Base-by-base conservation (phyloP, 2,113 vertebrate species). In the Lycaon pictus region DNA sequence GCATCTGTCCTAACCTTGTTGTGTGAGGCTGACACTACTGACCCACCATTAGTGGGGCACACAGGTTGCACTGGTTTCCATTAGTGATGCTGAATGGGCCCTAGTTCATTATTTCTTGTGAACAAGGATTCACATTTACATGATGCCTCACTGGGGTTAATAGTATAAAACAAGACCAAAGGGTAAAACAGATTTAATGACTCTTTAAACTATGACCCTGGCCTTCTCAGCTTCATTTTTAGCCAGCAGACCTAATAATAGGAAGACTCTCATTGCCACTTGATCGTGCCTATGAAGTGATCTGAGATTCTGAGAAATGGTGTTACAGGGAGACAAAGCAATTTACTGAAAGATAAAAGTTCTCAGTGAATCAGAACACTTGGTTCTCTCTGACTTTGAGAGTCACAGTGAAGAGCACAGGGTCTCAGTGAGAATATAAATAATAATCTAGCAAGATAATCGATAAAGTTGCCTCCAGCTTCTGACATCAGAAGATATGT, bases 191-290 rank as follows among this genome's bases (percentile, higher is more conserved):
- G 76, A 88, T 67, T 51, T 82, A 71, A 65, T 72, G 90, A 84
- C 37, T 76, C 71, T 63, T 48, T 90, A 92, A 90, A 69, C 63
- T 72, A 60, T 86, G 56, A 79, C 81, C 79, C 86, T 94, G 51
- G 91, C 72, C 81, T 93, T 93, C 92, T 94, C 51, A n/a, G 89
- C 74, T 88, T 93, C 86, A 77, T 27, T 63, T 93, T 82, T 48
- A 93, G 88, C 62, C 23, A 77, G 71, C 60, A 95, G 67, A 89
- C 89, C 77, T 97, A 97, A 95, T 88, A 97, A 96, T 76, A 97
- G 94, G 69, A 93, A 88, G 91, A 77, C 23, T 91, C 56, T 84
- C 84, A 81, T 2, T 74, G 84, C 72, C 48, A 94, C 58, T 92
- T 91, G 91, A 93, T 87, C 79, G 27, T 43, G 88, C 51, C 62